Percentiles rank a stretch among this genome's conserved stretches.
These are phyloP conservation scores for Rissa tridactyla DNA, from an alignment of 2,113 vertebrate species.

Conservation along the genomic window DNA sequence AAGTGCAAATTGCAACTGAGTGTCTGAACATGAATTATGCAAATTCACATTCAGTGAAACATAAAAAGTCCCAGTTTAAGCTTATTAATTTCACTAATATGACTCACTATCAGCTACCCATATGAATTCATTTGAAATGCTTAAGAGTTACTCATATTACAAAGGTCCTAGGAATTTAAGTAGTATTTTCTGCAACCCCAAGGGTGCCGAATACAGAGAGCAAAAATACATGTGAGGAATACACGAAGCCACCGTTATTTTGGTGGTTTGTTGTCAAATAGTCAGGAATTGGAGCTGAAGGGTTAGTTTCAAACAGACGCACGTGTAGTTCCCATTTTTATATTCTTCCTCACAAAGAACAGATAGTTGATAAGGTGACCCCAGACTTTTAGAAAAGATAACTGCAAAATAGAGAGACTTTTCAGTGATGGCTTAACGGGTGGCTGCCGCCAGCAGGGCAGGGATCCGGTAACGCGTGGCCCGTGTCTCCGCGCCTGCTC, in stretches of 20 bases:
- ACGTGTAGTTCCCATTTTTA: background rate
- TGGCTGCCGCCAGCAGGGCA: background rate
- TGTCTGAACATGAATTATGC: constrained; percentile 32
- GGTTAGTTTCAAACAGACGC: background rate
- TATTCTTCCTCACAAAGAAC: background rate
- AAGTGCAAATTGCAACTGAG: constrained; percentile 3
- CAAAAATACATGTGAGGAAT: background rate
- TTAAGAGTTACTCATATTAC: background rate
- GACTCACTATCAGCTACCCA: background rate
- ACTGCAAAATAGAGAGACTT: background rate
- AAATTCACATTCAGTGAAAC: background rate
- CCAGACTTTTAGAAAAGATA: background rate
- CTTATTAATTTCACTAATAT: constrained; percentile 46
- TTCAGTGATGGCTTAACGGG: background rate
- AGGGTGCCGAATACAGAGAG: background rate
- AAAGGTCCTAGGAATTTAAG: background rate
- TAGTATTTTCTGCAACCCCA: background rate
- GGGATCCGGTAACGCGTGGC: background rate
- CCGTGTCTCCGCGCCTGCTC: background rate
- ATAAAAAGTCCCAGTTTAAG: background rate
- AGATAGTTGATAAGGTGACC: background rate
- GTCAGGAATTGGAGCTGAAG: background rate
- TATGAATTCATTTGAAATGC: background rate
- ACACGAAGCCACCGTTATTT: background rate
- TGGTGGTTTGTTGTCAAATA: background rate